A percentile compares a stretch with the other conserved stretches of the same genome.
phyloP scores from a whole-genome alignment of 1,140 invertebrate species.

The Anastatus disparis region DNA sequence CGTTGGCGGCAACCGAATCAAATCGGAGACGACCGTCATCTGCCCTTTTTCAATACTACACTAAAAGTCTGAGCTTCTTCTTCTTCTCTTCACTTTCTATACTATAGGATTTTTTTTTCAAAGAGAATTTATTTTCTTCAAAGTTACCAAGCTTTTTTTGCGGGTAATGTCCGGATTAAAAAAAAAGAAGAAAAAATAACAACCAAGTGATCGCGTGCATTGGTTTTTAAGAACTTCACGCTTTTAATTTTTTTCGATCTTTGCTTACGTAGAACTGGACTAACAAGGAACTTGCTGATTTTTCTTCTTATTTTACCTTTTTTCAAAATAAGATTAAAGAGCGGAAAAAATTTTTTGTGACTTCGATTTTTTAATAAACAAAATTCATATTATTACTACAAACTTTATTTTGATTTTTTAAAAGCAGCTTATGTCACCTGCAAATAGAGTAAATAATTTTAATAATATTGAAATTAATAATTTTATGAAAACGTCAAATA shows the following conservation, averaged over 20 bases:
- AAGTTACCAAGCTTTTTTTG: not conserved
- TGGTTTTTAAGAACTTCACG: not conserved
- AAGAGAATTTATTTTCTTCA: not conserved
- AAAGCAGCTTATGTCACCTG: too few species aligned
- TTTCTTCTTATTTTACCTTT: not conserved
- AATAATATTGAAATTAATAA: too few species aligned
- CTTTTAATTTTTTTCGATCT: not conserved
- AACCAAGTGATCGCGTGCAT: too few species aligned
- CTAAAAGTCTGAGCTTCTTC: not conserved
- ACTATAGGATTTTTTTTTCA: not conserved
- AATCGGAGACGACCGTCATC: slow-evolving; percentile 49
- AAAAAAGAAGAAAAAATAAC: not conserved
- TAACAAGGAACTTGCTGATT: not conserved
- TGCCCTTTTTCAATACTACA: slow-evolving; percentile 31
- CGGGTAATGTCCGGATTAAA: slow-evolving; percentile 9
- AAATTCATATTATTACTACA: too few species aligned
- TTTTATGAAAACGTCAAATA: too few species aligned
- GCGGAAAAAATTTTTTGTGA: not conserved
- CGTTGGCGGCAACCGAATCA: slow-evolving; percentile 50
- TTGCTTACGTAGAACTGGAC: not conserved
- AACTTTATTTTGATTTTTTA: too few species aligned
- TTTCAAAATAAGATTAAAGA: not conserved
- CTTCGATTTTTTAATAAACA: not conserved
- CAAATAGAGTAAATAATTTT: too few species aligned
- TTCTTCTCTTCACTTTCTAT: too few species aligned